Base-by-base conservation (phyloP, 2,888 invertebrate species). In the Rhorus exstirpatorius region DNA sequence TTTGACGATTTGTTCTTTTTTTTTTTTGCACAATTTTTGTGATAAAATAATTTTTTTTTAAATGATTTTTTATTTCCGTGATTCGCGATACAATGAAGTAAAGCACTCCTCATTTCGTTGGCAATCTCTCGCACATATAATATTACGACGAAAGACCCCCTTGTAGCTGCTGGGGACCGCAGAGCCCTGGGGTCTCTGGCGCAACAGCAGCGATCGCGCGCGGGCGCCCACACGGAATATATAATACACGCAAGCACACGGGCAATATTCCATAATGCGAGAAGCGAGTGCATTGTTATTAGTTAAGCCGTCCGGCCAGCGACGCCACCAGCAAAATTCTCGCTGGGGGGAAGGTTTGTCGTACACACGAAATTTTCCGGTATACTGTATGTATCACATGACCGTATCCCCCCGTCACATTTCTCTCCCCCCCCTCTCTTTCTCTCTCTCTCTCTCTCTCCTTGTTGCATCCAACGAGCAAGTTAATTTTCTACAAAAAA, bases 341-440 rank as follows among this genome's bases (percentile, higher is more conserved):
- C 26, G 63, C 26, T 41, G 21, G 24, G 35, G 31, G 10, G 19
- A 38, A 10, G 35, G 35, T 70, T 81, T 63, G 70, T 55, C 72
- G 74, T 41, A 44, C 72, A 77, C 84, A 79, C 79, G 80, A 83
- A 85, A 81, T 81, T 86, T 74, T 61, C 74, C 76, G 60, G 44
- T 74, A 79, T 49, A 41, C 41, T 7, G 26, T 24, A 21, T 26
- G n/a, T n/a, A n/a, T n/a, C n/a, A n/a, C 3, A 24, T 21, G 2
- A 7, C 44, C 46, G 24, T 46, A 14, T 46, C n/a, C n/a, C n/a
- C n/a, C n/a, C n/a, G n/a, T n/a, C n/a, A n/a, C n/a, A n/a, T 17
- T 12, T 10, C 19, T 19, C 51, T 7, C 14, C 19, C 7, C 21
- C 44, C 46, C 31, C 7, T 44, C 21, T 31, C 53, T n/a, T n/a